Base-by-base conservation (phyloP, 2,113 vertebrate genomes). In the Phalacrocorax aristotelis region DNA sequence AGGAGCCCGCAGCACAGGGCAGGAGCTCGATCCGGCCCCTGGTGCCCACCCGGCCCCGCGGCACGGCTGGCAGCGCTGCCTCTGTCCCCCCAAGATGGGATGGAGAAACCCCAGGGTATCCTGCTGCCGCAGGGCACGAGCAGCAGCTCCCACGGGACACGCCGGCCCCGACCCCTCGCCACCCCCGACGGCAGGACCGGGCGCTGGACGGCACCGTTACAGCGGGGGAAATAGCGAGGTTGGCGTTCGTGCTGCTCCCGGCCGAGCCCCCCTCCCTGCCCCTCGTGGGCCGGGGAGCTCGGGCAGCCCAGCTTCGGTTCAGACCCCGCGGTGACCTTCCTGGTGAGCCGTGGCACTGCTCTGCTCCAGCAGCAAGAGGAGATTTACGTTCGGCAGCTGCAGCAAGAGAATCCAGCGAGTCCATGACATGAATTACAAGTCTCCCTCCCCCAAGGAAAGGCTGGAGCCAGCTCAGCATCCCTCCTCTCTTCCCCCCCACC, bases 401-500 rank as follows among this genome's bases (percentile, higher is more conserved):
- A 13, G 46, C 64, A 7, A 48, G 93, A 94, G 93, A 92, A 96
- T 94, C 93, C 83, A 44, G 69, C 48, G 4, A 70, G 72, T 93
- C 97, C 95, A 96, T 89, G 97, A 94, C 95, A 16, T 8, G 95
- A 92, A 96, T 96, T 93, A 51, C 30, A 49, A 87, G 85, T 93
- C 90, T 71, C 36, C 71, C 64, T 86, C 42, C 80, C 52, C 18
- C 38, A 76, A 79, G 89, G 71, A 91, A 82, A 54, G 91, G 74
- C 87, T 83, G 93, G 97, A 90, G 94, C 97, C 93, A 90, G 95
- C 97, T 95, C 94, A 91, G 69, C 97, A 96, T 60, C 94, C 93
- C 96, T 91, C 80, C 36, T 70, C 95, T 25, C 66, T 1, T 36
- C 38, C 25, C 36, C 25, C 38, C 10, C 18, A 38, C 38, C 38